These are phyloP conservation scores for Grus americana DNA, from an alignment of 2,113 vertebrate species.

Conservation along the genomic window DNA sequence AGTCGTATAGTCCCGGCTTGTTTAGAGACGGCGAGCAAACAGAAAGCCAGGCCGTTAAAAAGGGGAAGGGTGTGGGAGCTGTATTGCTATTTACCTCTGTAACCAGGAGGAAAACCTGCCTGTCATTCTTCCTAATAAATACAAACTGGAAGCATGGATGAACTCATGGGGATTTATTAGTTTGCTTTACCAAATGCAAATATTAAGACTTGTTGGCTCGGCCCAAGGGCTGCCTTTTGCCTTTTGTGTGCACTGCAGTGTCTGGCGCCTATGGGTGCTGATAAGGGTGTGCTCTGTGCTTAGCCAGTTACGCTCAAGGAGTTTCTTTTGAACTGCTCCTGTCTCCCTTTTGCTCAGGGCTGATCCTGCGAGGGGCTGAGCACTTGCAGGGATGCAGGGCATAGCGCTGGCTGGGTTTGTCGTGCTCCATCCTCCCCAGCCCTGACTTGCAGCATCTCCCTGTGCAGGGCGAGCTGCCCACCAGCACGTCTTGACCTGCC, in stretches of 20 bases:
- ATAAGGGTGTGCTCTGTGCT: neutral
- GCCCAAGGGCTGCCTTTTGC: slow-evolving; percentile 28
- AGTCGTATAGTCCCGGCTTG: neutral
- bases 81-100: slow-evolving; percentile 8
- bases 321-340: neutral
- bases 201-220: neutral
- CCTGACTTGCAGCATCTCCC: neutral
- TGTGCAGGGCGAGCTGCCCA: rapidly evolving
- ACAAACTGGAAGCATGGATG: slow-evolving; percentile 32
- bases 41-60: neutral
- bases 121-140: slow-evolving; percentile 33
- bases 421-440: neutral
- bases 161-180: slow-evolving; percentile 61
- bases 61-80: neutral
- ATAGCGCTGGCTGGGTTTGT: neutral
- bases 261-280: neutral
- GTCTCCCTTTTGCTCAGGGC: neutral
- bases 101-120: slow-evolving; percentile 6
- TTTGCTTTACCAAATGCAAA: slow-evolving; percentile 72
- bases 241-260: slow-evolving; percentile 4
- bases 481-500: rapidly evolving
- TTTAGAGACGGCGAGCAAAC: slow-evolving; percentile 14
- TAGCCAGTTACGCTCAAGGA: neutral
- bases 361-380: neutral
- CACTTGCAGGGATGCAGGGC: neutral